Evolutionary conservation across 2,113 vertebrate species (phyloP).

Genomic region (Gavialis gangeticus): DNA sequence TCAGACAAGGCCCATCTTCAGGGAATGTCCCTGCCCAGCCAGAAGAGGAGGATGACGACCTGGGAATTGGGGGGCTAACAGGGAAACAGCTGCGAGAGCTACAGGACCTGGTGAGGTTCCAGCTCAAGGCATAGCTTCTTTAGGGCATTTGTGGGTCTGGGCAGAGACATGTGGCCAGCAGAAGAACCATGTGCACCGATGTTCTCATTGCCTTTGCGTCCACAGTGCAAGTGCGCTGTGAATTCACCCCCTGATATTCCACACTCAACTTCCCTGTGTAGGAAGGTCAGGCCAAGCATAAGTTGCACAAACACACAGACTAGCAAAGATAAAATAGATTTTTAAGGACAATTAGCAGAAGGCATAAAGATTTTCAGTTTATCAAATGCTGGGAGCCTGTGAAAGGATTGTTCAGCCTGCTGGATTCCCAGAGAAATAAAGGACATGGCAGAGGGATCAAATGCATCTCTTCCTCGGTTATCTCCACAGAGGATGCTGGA

Average conservation of each 20-base stretch:
- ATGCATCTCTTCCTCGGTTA: not conserved
- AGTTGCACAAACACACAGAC: not conserved
- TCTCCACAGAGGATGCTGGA: not conserved
- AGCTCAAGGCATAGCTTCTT: not conserved
- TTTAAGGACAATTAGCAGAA: not conserved
- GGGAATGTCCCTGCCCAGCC: constrained; percentile 85
- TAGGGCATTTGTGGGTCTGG: not conserved
- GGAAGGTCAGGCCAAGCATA: not conserved
- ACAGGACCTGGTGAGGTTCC: constrained; percentile 91
- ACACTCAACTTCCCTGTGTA: not conserved
- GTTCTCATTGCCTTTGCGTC: not conserved
- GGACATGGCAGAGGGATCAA: not conserved
- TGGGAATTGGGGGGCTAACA: constrained; percentile 95
- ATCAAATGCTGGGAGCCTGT: not conserved
- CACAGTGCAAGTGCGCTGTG: not conserved
- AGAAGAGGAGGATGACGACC: constrained; percentile 96
- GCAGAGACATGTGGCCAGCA: not conserved
- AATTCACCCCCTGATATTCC: fast-evolving
- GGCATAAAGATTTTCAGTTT: not conserved
- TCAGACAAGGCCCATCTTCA: constrained; percentile 93
- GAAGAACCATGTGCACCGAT: not conserved
- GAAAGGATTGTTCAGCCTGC: not conserved
- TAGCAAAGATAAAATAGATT: not conserved
- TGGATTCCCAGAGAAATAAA: not conserved
- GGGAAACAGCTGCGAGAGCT: constrained; percentile 95